These are phyloP conservation scores for Lepisosteus osseus DNA, from an alignment of 2,113 vertebrate species.

Conservation along the genomic window DNA sequence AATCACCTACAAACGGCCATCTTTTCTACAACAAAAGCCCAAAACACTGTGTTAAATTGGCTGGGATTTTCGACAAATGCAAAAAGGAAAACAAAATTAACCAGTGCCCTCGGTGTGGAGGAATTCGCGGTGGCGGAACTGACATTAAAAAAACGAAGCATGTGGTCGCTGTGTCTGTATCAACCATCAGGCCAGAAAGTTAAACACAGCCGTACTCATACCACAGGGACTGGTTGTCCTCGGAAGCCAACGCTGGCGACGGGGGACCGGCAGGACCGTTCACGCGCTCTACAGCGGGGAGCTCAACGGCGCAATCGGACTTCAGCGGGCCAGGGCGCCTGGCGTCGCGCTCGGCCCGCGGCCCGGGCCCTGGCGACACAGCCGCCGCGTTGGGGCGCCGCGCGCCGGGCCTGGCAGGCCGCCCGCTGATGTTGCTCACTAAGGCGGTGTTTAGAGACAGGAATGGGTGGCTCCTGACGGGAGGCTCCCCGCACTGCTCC, in stretches of 20 bases:
- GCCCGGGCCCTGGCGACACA: slow-evolving; percentile 34
- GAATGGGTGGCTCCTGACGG: slow-evolving; percentile 71
- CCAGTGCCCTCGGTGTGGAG: neutral
- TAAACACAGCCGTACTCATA: slow-evolving; percentile 96
- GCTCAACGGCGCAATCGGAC: slow-evolving; percentile 32
- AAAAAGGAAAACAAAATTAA: neutral
- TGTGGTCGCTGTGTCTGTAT: too few relatives aligned
- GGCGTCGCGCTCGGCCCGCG: slow-evolving; percentile 40
- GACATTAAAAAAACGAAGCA: too few relatives aligned
- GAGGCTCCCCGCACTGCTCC: slow-evolving; percentile 38
- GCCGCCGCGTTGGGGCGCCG: slow-evolving; percentile 32
- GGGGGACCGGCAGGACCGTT: slow-evolving; percentile 50
- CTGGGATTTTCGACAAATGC: too few relatives aligned
- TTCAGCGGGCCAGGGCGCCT: slow-evolving; percentile 41
- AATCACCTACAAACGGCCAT: too few relatives aligned
- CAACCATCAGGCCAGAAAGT: slow-evolving; percentile 25
- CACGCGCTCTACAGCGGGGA: slow-evolving; percentile 31
- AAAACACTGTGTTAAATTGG: too few relatives aligned
- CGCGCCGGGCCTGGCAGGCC: slow-evolving; percentile 53
- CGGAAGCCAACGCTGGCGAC: slow-evolving; percentile 65
- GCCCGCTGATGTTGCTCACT: slow-evolving; percentile 90
- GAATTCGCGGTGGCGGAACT: too few relatives aligned
- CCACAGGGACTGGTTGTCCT: slow-evolving; percentile 91
- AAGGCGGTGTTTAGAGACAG: slow-evolving; percentile 88
- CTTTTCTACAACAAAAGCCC: too few relatives aligned